These are phyloP conservation scores for Diplogasteroides magnus DNA, from an alignment of 1,140 invertebrate genomes.

Conservation along the genomic window DNA sequence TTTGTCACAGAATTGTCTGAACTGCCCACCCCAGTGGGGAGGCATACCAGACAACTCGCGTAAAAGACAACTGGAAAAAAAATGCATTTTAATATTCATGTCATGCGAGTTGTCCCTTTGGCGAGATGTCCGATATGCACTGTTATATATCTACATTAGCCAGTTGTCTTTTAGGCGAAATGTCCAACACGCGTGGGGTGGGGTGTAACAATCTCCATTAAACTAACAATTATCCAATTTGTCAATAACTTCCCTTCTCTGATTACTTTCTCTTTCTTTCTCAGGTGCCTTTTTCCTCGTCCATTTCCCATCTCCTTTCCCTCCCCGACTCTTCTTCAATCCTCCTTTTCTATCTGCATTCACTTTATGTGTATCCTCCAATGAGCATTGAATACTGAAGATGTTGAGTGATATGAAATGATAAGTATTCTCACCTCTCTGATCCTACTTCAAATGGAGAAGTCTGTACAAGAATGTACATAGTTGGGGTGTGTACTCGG, in stretches of 20 bases:
- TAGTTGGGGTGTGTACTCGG: not conserved
- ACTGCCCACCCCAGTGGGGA: no score
- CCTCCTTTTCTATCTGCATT: not conserved
- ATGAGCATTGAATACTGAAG: conserved; percentile 15
- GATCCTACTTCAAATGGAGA: conserved; percentile 6
- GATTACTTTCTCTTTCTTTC: not conserved
- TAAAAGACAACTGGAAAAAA: no score
- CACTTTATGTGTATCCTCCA: not conserved
- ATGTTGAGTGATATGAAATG: conserved; percentile 3
- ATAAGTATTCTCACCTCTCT: conserved; percentile 2
- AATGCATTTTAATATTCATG: no score
- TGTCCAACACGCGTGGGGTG: no score
- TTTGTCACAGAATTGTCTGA: no score
- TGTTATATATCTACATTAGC: no score
- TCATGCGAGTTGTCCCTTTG: no score
- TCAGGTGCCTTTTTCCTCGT: not conserved
- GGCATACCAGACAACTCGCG: no score
- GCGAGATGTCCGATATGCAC: no score
- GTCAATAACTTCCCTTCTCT: not conserved
- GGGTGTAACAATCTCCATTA: no score
- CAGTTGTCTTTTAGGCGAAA: no score
- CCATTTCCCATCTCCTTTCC: conserved; percentile 5
- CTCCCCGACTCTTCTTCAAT: not conserved
- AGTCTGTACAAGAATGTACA: conserved; percentile 10
- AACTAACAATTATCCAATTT: not conserved